phyloP scores from a whole-genome alignment of 1,140 invertebrate genomes.

The Pentalonia nigronervosa region DNA sequence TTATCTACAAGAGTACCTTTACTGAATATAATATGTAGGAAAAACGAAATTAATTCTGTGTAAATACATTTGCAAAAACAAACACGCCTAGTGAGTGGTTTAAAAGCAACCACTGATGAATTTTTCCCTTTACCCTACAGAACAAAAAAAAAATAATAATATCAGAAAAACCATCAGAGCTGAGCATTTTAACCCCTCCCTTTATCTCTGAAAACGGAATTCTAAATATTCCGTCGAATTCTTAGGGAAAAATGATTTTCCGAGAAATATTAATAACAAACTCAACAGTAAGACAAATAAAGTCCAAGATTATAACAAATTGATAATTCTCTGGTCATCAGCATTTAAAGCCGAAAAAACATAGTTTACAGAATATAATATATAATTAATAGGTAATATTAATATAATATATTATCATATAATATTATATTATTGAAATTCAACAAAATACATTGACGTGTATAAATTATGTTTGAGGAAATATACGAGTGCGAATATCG shows the following conservation, averaged over 20 bases:
- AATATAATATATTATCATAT: too few relatives aligned
- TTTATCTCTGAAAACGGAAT: background rate
- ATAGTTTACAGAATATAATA: too few relatives aligned
- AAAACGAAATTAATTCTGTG: background rate
- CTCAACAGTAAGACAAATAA: too few relatives aligned
- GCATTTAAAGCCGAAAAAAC: too few relatives aligned
- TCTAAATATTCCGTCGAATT: too few relatives aligned
- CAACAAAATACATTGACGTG: too few relatives aligned
- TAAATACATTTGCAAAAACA: conserved; percentile 33
- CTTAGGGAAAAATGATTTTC: background rate
- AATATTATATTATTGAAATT: too few relatives aligned
- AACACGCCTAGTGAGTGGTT: background rate
- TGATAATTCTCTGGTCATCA: too few relatives aligned
- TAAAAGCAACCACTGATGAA: background rate
- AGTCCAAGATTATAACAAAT: too few relatives aligned
- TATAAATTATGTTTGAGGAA: too few relatives aligned
- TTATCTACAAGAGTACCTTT: background rate
- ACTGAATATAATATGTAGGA: background rate
- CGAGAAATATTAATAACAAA: background rate
- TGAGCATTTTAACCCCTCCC: background rate
- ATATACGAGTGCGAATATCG: too few relatives aligned
- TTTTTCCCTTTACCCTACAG: background rate
- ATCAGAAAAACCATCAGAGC: background rate
- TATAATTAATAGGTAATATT: too few relatives aligned
- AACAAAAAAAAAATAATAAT: background rate